Percentiles rank a stretch among this genome's conserved stretches.
Conservation (phyloP, 2,888 invertebrate genomes). For the Lasioglossum vierecki region DNA sequence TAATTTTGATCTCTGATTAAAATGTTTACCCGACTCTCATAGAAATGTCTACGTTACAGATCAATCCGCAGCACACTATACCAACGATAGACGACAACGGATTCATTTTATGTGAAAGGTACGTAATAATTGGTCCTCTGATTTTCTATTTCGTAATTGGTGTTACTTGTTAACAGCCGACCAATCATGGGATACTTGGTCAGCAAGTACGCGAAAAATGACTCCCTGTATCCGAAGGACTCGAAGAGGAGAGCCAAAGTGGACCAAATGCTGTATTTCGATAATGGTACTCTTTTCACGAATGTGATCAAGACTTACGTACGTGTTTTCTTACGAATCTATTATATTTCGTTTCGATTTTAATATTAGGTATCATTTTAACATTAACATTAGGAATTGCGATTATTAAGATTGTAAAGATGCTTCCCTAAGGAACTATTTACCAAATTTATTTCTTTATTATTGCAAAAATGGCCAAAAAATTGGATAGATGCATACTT, state of each 20-base stretch:
- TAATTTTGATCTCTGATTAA: background rate
- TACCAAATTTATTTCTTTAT: no score
- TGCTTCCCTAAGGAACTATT: no score
- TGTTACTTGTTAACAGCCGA: constrained; percentile 85
- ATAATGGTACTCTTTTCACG: constrained; percentile 90
- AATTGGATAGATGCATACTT: no score
- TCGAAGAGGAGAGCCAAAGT: constrained; percentile 90
- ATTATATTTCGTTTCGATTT: background rate
- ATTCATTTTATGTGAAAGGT: constrained; percentile 91
- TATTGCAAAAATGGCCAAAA: no score
- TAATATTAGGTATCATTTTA: no score
- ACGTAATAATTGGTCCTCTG: background rate
- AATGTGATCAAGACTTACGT: constrained; percentile 90
- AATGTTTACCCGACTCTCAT: background rate
- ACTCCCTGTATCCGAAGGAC: constrained; percentile 90
- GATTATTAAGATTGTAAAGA: no score
- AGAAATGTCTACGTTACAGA: constrained; percentile 83
- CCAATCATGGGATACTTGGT: constrained; percentile 92
- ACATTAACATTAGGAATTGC: no score
- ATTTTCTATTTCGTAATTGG: background rate
- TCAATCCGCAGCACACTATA: constrained; percentile 93
- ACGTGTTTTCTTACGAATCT: constrained; percentile 80
- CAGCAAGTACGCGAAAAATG: constrained; percentile 92
- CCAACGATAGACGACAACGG: constrained; percentile 94
- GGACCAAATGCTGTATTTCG: constrained; percentile 92